Evolutionary conservation across 2,888 invertebrate genomes (phyloP).

Genomic region (Steinernema hermaphroditum): DNA sequence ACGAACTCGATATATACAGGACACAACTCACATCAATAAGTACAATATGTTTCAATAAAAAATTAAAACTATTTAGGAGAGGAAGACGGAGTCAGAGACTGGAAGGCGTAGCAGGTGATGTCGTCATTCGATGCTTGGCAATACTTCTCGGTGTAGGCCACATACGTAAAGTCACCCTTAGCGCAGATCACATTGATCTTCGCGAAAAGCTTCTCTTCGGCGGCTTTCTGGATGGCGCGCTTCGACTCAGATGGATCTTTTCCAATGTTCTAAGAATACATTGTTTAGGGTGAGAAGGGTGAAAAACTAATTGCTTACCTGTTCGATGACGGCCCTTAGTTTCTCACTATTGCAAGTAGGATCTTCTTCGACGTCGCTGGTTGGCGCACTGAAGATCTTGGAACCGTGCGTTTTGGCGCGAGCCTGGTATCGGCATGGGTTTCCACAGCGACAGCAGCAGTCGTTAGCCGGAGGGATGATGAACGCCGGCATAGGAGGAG

Average conservation of each 20-base stretch:
- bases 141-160: slow-evolving; percentile 61
- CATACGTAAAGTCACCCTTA: slow-evolving; percentile 62
- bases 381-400: slow-evolving; percentile 48
- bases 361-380: slow-evolving; percentile 53
- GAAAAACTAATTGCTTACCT: slow-evolving; percentile 43
- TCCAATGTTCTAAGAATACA: slow-evolving; percentile 56
- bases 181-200: slow-evolving; percentile 65
- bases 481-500: slow-evolving; percentile 44
- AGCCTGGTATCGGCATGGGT: slow-evolving; percentile 55
- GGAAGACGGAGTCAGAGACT: too few species aligned
- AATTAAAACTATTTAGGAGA: too few species aligned
- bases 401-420: slow-evolving; percentile 60
- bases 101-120: slow-evolving; percentile 64
- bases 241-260: slow-evolving; percentile 60
- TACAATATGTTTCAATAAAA: too few species aligned
- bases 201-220: slow-evolving; percentile 58
- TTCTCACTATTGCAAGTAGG: slow-evolving; percentile 63
- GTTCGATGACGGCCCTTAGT: slow-evolving; percentile 56
- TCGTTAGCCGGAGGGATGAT: slow-evolving; percentile 48
- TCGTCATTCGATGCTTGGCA: slow-evolving; percentile 59
- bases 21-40: too few species aligned
- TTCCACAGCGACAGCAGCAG: slow-evolving; percentile 62
- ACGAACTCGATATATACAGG: too few species aligned
- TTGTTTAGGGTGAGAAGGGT: background rate
- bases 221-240: slow-evolving; percentile 63